Evolutionary conservation across 2,888 invertebrate species (phyloP), one percentile per base, ranked within the genome.

Genomic region (Sarcophaga subvicina): DNA sequence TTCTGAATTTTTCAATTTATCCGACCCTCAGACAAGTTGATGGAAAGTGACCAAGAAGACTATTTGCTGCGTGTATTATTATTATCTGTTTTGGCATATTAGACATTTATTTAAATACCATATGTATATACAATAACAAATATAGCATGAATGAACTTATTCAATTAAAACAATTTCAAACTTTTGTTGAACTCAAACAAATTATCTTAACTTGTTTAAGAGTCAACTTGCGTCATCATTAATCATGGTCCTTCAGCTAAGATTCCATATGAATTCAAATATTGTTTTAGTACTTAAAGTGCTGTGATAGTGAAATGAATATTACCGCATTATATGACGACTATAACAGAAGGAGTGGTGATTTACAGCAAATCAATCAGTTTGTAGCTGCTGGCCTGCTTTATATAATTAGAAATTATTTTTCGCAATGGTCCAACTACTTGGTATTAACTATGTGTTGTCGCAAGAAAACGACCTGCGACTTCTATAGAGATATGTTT

Each of bases 401-500:
- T 8, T 89, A 89, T 73, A 89, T 92, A 75, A 90, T 92, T 22
- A 88, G 89, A 37, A 62, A 85, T 14, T 89, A 90, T 54, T 90
- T 91, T 14, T 70, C 90, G 37, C 89, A 81, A n/a, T 82, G 89
- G 75, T 89, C 90, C 4, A 89, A 89, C 0, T 90, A 90, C 4
- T 87, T 92, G 79, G 89, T 91, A 4, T 54, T 92, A 27, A 89
- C 90, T 0, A 54, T 91, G 0, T 90, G 89, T 59, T 91, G 91
- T 60, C 88, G 90, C 4, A 83, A 88, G 25, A 73, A 84, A 17
- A 86, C 89, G 5, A 89, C 89, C 0, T 89, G 89, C 80, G 89
- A 89, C n/a, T 91, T 91, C 78, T 92, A 90, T 79, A 90, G 90
- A 75, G 89, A 91, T 60, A 85, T 92, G 80, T 85, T 91, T 86